Percentiles rank a stretch among this genome's conserved stretches.
phyloP scores from a whole-genome alignment of 2,888 invertebrate species.

The Eristalis pertinax region DNA sequence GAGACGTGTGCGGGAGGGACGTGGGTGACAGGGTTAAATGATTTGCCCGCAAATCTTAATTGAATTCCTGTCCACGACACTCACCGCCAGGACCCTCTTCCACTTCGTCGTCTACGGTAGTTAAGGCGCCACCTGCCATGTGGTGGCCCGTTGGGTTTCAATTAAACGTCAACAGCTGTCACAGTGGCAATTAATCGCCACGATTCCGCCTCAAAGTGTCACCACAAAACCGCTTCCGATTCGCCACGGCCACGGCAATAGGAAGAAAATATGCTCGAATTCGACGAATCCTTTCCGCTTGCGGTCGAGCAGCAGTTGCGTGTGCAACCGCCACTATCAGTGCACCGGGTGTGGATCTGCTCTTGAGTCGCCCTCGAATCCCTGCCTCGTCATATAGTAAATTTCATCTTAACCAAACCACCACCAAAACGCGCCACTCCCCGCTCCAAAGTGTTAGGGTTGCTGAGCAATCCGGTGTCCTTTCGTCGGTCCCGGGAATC shows the following conservation, averaged over 20 bases:
- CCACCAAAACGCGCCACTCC: not conserved
- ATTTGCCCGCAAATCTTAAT: not conserved
- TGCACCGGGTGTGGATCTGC: conserved; percentile 6
- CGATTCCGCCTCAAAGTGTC: conserved; percentile 46
- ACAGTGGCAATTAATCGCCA: not conserved
- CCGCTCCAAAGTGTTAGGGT: conserved; percentile 53
- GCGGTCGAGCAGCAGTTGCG: conserved; percentile 36
- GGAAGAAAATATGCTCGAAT: conserved; percentile 35
- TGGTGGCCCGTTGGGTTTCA: not conserved
- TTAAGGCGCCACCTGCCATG: not conserved
- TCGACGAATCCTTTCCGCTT: conserved; percentile 42
- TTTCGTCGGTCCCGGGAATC: conserved; percentile 33
- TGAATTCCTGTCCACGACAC: too few species aligned
- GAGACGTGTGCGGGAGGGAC: not conserved
- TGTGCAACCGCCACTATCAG: conserved; percentile 45
- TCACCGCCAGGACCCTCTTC: too few species aligned
- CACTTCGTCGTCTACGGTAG: not conserved
- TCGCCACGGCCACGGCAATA: conserved; percentile 29
- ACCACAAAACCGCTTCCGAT: conserved; percentile 53
- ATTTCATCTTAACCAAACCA: not conserved
- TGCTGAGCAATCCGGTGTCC: conserved; percentile 60
- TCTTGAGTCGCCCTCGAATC: not conserved
- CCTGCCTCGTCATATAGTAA: not conserved
- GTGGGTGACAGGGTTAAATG: not conserved
- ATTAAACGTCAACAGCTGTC: not conserved